Conservation (phyloP, 1,140 invertebrate species). For the Paracyclopina nana region DNA sequence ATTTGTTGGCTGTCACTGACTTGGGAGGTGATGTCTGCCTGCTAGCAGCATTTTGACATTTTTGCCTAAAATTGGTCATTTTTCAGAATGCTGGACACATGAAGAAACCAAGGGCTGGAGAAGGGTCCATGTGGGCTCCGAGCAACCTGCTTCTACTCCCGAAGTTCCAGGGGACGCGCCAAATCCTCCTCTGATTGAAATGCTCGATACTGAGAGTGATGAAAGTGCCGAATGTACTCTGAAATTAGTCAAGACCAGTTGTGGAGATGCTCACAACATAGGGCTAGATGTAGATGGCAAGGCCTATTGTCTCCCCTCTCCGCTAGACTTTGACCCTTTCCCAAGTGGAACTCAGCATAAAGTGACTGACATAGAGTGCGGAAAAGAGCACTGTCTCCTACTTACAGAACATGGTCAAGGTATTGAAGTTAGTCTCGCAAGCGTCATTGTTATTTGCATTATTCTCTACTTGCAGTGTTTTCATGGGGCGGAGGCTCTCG, state of each 20-base stretch:
- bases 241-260: constrained; percentile 9
- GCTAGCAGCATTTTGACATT: background rate
- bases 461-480: too few species aligned
- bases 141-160: background rate
- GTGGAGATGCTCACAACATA: constrained; percentile 12
- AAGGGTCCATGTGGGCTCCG: background rate
- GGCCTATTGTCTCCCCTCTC: constrained; percentile 9
- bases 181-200: background rate
- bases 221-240: background rate
- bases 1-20: constrained; percentile 4
- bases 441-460: too few species aligned
- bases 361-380: constrained; percentile 20
- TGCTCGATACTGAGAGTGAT: background rate
- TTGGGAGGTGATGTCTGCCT: constrained; percentile 1
- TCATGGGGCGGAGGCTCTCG: constrained; percentile 26
- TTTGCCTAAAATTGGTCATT: background rate
- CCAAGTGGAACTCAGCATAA: background rate
- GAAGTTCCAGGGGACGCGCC: background rate
- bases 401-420: constrained; percentile 22
- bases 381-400: constrained; percentile 25
- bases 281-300: constrained; percentile 12
- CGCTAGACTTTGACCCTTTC: constrained; percentile 1
- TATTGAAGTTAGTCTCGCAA: too few species aligned
- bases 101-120: constrained; percentile 13
- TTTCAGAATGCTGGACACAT: constrained; percentile 14